Evolutionary conservation across 2,113 vertebrate genomes (phyloP).

Genomic region (Xenopus borealis): DNA sequence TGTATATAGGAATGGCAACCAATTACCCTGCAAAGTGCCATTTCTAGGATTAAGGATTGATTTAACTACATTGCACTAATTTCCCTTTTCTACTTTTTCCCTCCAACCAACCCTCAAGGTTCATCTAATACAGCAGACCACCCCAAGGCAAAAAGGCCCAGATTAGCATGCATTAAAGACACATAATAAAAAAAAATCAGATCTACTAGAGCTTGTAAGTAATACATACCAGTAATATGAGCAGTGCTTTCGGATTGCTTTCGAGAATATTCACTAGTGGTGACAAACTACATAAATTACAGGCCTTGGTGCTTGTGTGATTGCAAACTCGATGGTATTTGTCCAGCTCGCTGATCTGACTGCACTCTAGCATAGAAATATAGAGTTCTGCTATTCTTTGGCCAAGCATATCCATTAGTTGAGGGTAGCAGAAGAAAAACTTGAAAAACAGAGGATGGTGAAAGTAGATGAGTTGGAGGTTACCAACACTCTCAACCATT

Average conservation of each 20-base stretch:
- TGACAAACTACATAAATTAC: constrained; percentile 46
- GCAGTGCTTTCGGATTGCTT: constrained; percentile 67
- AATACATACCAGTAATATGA: constrained; percentile 81
- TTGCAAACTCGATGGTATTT: not conserved
- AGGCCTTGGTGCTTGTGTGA: constrained; percentile 15
- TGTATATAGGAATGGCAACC: no score
- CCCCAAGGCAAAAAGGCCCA: no score
- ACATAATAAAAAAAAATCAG: no score
- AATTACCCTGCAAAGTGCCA: no score
- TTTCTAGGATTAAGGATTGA: no score
- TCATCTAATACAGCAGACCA: no score
- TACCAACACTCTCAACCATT: constrained; percentile 63
- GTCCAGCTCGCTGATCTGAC: constrained; percentile 43
- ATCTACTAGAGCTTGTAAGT: no score
- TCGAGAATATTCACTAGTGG: constrained; percentile 71
- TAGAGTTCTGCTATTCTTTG: constrained; percentile 71
- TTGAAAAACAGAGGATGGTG: constrained; percentile 78
- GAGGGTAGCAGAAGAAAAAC: constrained; percentile 77
- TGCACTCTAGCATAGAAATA: constrained; percentile 68
- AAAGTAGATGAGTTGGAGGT: constrained; percentile 70
- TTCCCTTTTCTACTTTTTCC: no score
- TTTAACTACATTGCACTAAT: no score
- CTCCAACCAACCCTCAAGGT: no score
- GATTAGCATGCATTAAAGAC: no score
- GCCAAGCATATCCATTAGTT: constrained; percentile 79